These are phyloP conservation scores for Myioborus melanocephalus DNA, from an alignment of 2,797 vertebrate species.

Conservation along the genomic window DNA sequence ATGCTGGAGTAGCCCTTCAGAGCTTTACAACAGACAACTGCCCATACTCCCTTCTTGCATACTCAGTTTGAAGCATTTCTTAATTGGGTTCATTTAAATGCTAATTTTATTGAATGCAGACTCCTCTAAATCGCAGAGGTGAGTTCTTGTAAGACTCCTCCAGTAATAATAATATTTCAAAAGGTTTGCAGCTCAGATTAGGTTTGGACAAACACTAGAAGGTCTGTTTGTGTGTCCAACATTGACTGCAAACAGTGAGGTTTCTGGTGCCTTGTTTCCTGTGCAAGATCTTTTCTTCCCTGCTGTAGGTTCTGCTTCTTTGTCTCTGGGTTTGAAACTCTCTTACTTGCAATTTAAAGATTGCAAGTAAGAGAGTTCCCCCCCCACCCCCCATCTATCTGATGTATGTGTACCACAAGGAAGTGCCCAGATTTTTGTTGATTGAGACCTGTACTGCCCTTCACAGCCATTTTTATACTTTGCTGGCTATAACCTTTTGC, in stretches of 20 bases:
- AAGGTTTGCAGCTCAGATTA: not conserved
- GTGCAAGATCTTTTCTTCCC: not conserved
- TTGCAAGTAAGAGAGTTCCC: too few species aligned
- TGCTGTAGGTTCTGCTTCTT: not conserved
- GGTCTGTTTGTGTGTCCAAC: not conserved
- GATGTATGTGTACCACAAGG: not conserved
- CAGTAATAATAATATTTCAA: conserved; percentile 22
- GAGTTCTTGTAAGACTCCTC: conserved; percentile 3
- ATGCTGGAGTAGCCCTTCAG: not conserved
- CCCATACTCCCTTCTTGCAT: not conserved
- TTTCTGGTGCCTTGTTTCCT: not conserved
- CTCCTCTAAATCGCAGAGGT: conserved; percentile 36
- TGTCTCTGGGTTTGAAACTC: not conserved
- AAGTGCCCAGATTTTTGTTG: not conserved
- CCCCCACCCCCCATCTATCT: accelerated
- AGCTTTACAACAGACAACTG: not conserved
- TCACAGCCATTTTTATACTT: not conserved
- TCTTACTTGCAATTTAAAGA: not conserved
- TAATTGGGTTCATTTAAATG: conserved; percentile 65
- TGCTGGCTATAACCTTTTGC: not conserved
- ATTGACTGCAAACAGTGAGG: not conserved
- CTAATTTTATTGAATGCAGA: conserved; percentile 53
- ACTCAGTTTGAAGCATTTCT: conserved; percentile 27
- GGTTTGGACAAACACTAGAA: not conserved
- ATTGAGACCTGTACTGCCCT: not conserved